A percentile compares a stretch with the other conserved stretches of the same genome.
Evolutionary conservation across 2,797 vertebrate species (phyloP).

Genomic region (Dendrocincla fuliginosa): DNA sequence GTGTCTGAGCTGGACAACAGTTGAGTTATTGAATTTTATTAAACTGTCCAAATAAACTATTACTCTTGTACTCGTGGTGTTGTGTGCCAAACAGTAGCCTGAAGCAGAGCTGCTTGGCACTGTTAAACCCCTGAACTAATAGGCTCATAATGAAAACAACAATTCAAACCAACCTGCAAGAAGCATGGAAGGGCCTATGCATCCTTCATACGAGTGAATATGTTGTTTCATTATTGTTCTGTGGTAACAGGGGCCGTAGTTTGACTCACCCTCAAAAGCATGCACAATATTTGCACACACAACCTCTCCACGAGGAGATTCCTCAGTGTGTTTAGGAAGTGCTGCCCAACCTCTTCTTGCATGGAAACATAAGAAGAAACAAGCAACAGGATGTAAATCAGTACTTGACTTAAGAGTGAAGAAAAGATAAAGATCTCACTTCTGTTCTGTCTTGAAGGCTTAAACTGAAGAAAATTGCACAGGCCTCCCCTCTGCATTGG

Average conservation of each 20-base stretch:
- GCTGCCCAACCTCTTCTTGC: background rate
- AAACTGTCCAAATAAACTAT: background rate
- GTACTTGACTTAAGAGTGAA: background rate
- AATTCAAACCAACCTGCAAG: background rate
- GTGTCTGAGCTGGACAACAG: background rate
- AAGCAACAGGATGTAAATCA: background rate
- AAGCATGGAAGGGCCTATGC: background rate
- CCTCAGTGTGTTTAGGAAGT: background rate
- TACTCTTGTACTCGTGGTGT: background rate
- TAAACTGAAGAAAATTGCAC: background rate
- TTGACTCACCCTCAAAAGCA: rapidly evolving
- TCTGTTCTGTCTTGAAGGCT: background rate
- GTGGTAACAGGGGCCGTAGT: background rate
- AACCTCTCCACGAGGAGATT: rapidly evolving
- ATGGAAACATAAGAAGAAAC: rapidly evolving
- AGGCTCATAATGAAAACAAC: conserved; percentile 14
- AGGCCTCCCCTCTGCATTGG: background rate
- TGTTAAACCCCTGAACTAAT: background rate
- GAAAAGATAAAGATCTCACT: background rate
- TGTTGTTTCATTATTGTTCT: background rate
- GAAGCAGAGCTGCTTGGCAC: background rate
- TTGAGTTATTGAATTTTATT: background rate
- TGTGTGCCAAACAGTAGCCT: background rate
- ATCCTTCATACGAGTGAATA: background rate
- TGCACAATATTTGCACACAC: rapidly evolving